These are phyloP conservation scores for Scelioninae gen. 1 DNA, from an alignment of 2,888 invertebrate species.

Conservation along the genomic window DNA sequence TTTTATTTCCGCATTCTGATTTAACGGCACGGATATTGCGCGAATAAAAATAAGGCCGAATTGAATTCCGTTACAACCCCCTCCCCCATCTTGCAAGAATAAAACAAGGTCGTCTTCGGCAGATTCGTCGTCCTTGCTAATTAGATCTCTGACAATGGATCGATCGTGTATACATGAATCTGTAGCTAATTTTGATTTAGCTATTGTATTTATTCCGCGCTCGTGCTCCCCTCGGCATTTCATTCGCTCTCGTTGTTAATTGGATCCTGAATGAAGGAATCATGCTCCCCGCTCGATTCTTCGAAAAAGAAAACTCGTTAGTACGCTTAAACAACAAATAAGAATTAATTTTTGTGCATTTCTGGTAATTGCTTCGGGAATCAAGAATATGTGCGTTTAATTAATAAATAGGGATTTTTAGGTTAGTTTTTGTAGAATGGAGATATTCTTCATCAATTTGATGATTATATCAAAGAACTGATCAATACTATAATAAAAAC, in stretches of 20 bases:
- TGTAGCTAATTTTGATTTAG: slow-evolving; percentile 80
- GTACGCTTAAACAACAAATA: slow-evolving; percentile 65
- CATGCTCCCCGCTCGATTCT: slow-evolving; percentile 67
- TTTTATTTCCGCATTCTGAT: slow-evolving; percentile 82
- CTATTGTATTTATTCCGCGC: slow-evolving; percentile 68
- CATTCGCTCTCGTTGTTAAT: slow-evolving; percentile 80
- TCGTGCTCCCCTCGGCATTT: slow-evolving; percentile 74
- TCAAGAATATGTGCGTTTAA: slow-evolving; percentile 49
- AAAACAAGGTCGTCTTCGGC: slow-evolving; percentile 36
- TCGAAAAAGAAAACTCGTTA: slow-evolving; percentile 69
- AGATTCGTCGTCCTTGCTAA: slow-evolving; percentile 40
- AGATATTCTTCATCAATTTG: too few relatives aligned
- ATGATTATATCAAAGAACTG: too few relatives aligned
- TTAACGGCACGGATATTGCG: slow-evolving; percentile 81
- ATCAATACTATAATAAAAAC: too few relatives aligned
- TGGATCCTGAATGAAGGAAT: slow-evolving; percentile 80
- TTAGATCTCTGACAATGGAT: slow-evolving; percentile 60
- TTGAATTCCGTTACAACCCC: slow-evolving; percentile 53
- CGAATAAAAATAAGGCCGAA: slow-evolving; percentile 82
- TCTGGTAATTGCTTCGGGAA: slow-evolving; percentile 59
- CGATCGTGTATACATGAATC: slow-evolving; percentile 68
- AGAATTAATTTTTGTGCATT: slow-evolving; percentile 65
- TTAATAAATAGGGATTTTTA: slow-evolving; percentile 25
- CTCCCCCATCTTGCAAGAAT: slow-evolving; percentile 17
- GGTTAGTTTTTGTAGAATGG: too few relatives aligned